phyloP scores from a whole-genome alignment of 2,797 vertebrate species.

The Centropyge bicolor region DNA sequence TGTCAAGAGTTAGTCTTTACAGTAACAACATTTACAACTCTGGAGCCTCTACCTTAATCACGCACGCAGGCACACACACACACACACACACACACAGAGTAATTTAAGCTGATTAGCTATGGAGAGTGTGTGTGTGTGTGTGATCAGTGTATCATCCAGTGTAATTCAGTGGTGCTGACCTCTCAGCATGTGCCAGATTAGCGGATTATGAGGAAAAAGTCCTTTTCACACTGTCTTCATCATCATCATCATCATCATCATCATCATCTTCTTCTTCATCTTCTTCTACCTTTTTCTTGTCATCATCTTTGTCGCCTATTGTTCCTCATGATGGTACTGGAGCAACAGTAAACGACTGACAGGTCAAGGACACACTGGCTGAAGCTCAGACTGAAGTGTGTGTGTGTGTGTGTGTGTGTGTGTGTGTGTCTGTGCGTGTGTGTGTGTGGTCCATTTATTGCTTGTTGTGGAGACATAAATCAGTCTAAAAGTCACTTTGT shows the following conservation, averaged over 20 bases:
- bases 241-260: slow-evolving; percentile 19
- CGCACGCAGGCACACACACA: slow-evolving; percentile 46
- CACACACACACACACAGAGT: slow-evolving; percentile 43
- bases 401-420: too few relatives aligned
- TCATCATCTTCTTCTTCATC: slow-evolving; percentile 10
- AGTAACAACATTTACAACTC: slow-evolving; percentile 43
- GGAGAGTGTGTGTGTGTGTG: slow-evolving; percentile 27
- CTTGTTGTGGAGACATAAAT: too few relatives aligned
- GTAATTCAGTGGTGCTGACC: slow-evolving; percentile 54
- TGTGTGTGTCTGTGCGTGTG: too few relatives aligned
- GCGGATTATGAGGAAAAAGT: slow-evolving; percentile 37
- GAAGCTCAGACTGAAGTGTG: too few relatives aligned
- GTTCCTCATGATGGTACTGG: background rate
- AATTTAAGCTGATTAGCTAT: slow-evolving; percentile 62
- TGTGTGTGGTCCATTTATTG: too few relatives aligned
- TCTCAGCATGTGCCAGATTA: slow-evolving; percentile 63
- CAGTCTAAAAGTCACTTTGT: too few relatives aligned
- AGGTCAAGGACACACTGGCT: background rate
- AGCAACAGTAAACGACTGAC: slow-evolving; percentile 14
- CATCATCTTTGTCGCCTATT: slow-evolving; percentile 3
- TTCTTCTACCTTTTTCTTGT: background rate
- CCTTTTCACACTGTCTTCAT: slow-evolving; percentile 33
- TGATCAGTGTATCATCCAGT: slow-evolving; percentile 31
- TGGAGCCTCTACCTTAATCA: slow-evolving; percentile 45
- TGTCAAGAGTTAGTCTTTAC: slow-evolving; percentile 56